phyloP scores from a whole-genome alignment of 2,113 vertebrate genomes.

The Lepidothrix coronata region DNA sequence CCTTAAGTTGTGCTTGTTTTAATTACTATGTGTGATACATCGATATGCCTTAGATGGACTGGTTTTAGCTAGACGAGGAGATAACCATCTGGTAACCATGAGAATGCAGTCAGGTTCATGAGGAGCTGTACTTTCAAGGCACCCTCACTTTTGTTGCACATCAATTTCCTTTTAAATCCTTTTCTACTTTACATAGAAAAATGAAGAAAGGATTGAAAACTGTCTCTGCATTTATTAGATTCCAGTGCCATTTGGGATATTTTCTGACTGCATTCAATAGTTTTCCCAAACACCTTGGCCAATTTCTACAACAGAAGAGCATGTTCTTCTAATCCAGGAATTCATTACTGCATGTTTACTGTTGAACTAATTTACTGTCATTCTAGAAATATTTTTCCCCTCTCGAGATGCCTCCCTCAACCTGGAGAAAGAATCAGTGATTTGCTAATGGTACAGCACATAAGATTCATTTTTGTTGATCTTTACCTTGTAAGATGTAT shows the following conservation, averaged over 20 bases:
- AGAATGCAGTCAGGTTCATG: neutral
- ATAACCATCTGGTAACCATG: neutral
- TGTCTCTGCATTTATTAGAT: neutral
- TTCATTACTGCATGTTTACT: constrained; percentile 26
- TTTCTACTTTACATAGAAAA: neutral
- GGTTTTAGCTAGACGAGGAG: neutral
- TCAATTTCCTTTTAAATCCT: constrained; percentile 7
- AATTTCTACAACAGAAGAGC: neutral
- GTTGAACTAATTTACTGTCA: constrained; percentile 43
- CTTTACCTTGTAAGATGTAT: constrained; percentile 28
- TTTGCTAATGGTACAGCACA: neutral
- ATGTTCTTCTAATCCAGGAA: constrained; percentile 22
- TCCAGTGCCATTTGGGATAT: neutral
- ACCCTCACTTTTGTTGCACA: neutral
- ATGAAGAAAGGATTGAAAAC: neutral
- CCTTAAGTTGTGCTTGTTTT: neutral
- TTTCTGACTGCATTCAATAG: constrained; percentile 2
- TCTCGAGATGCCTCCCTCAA: constrained; percentile 19
- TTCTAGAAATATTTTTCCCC: constrained; percentile 11
- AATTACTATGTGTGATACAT: neutral
- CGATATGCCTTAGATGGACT: neutral
- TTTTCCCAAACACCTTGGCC: neutral
- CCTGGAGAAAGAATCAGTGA: neutral
- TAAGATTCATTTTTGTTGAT: constrained; percentile 9
- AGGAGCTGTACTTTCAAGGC: neutral